Evolutionary conservation across 2,797 vertebrate genomes (phyloP), one percentile per base, ranked within the genome.

Genomic region (Aselliscus stoliczkanus): DNA sequence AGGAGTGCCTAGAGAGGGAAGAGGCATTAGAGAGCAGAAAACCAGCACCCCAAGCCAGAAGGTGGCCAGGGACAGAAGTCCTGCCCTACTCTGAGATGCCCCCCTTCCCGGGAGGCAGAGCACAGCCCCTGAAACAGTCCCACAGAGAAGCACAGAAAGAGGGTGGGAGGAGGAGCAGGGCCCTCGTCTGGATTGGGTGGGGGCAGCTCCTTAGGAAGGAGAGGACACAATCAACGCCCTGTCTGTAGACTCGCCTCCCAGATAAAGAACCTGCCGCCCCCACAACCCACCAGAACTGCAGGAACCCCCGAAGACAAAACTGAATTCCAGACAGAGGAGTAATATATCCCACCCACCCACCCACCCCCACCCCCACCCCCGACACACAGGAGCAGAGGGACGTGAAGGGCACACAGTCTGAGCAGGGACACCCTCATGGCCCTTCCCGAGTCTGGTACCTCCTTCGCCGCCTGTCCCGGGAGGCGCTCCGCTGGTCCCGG

Each of bases 401-500:
- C 4, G 14, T 14, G 15, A 50, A 50, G 47, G 47, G 47, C 13
- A 4, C 47, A 47, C 47, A 50, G 47, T 31, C 6, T 20, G 20
- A 2, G 15, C 34, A 76, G 20, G n/a, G 13, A 17, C 7, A 39
- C 39, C 25, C 39, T 44, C 44, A 5, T 8, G n/a, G 64, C 7
- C 21, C 67, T 21, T 62, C 58, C 13, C 7, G 52, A 54, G 7
- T 1, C 17, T 18, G 2, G 98, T 95, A 96, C 92, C 96, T 94
- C 39, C 96, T 81, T 4, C 99, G 99, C 98, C 99, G 98, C 93
- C 99, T 98, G 92, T 99, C 99, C 96, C 99, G 99, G 91, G 99
- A 99, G 90, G 99, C 99, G n/a, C 98, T 99, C 60, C 99, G 99
- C 52, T 98, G 99, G 70, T 99, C 99, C 94, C 99, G 98, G 98